Evolutionary conservation across 2,797 vertebrate species (phyloP).

Genomic region (Bucorvus abyssinicus): DNA sequence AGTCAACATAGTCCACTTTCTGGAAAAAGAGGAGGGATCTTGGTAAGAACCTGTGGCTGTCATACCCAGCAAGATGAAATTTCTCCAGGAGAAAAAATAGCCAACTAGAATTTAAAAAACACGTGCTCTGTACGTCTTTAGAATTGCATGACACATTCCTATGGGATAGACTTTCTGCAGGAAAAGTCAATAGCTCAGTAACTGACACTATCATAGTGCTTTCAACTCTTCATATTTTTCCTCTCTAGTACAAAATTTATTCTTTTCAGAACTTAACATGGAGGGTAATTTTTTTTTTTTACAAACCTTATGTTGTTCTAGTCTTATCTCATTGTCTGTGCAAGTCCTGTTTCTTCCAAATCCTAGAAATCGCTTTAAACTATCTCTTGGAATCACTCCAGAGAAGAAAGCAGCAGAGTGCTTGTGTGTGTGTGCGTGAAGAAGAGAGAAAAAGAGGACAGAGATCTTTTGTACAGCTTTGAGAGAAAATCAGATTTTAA

Average conservation of each 20-base stretch:
- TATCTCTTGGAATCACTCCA: background rate
- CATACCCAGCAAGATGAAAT: background rate
- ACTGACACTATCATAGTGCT: background rate
- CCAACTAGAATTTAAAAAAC: background rate
- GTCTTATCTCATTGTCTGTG: background rate
- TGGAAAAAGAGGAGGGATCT: slow-evolving; percentile 47
- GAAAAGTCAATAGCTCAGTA: background rate
- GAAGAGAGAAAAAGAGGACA: background rate
- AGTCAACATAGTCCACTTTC: background rate
- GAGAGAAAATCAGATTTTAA: background rate
- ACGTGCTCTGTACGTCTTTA: slow-evolving; percentile 3
- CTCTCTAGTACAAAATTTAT: background rate
- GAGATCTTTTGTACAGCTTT: background rate
- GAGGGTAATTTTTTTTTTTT: background rate
- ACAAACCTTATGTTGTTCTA: background rate
- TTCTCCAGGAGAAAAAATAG: slow-evolving; percentile 18
- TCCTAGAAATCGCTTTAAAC: background rate
- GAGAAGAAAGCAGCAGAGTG: background rate
- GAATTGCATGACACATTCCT: background rate
- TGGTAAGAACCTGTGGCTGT: background rate
- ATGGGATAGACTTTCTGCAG: background rate
- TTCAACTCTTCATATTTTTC: background rate
- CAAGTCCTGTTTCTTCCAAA: background rate
- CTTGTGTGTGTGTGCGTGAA: background rate
- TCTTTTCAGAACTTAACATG: background rate